These are phyloP conservation scores for Trichonephila clavipes DNA, from an alignment of 1,140 invertebrate genomes.

Conservation along the genomic window DNA sequence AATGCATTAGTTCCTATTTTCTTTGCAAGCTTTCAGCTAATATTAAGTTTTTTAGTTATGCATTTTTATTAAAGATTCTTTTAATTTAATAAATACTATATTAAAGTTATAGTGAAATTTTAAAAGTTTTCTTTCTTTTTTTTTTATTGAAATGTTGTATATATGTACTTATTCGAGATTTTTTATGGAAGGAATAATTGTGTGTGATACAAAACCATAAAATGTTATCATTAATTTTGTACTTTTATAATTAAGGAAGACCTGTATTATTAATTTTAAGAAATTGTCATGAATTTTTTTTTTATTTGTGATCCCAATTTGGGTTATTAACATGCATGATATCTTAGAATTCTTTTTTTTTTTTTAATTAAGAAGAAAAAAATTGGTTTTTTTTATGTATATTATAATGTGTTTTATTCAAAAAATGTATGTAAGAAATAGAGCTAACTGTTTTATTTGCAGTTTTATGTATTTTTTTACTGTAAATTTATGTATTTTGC, in stretches of 20 bases:
- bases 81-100: not conserved
- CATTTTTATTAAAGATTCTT: not conserved
- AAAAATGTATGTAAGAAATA: no score
- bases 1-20: not conserved
- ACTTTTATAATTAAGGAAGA: not conserved
- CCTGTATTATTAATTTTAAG: no score
- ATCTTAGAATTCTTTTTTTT: no score
- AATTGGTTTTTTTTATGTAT: no score
- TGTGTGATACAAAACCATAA: not conserved
- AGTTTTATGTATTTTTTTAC: no score
- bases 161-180: constrained; percentile 26
- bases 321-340: no score
- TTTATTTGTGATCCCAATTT: no score
- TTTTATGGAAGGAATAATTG: not conserved
- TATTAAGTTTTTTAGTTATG: not conserved
- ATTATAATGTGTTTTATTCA: no score
- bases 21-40: not conserved
- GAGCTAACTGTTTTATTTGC: no score
- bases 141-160: not conserved
- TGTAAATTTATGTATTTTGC: no score
- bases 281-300: no score
- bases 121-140: not conserved
- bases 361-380: no score
- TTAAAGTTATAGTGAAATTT: not conserved
- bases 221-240: constrained; percentile 1